A percentile compares a stretch with the other conserved stretches of the same genome.
Evolutionary conservation across 1,140 invertebrate genomes (phyloP).

Genomic region (Neoseiulus cucumeris): DNA sequence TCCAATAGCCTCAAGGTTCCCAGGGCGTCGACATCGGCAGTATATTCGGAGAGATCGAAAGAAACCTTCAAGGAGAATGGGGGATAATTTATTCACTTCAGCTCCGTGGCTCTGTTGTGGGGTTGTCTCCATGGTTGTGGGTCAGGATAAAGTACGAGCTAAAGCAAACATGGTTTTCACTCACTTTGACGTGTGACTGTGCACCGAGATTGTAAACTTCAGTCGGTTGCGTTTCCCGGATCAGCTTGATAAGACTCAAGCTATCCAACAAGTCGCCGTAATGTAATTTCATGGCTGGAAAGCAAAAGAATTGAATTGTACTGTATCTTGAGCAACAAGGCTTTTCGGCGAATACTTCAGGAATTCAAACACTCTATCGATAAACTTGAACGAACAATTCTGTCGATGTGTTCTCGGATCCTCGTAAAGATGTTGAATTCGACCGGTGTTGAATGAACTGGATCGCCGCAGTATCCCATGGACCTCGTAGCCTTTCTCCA

Average conservation of each 20-base stretch:
- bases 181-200: conserved; percentile 96
- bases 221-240: conserved; percentile 57
- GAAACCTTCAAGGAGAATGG: conserved; percentile 40
- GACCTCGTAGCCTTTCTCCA: conserved; percentile 64
- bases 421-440: conserved; percentile 87
- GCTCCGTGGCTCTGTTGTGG: not conserved
- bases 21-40: conserved; percentile 94
- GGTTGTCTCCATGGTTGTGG: too few relatives aligned
- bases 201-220: conserved; percentile 99
- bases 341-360: too few relatives aligned
- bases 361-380: too few relatives aligned
- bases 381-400: conserved; percentile 30
- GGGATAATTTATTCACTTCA: not conserved
- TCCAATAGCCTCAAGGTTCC: conserved; percentile 85
- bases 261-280: conserved; percentile 99
- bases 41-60: conserved; percentile 96
- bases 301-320: conserved; percentile 14
- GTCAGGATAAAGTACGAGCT: too few relatives aligned
- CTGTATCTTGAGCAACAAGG: conserved; percentile 7
- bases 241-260: conserved; percentile 87
- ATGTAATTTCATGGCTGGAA: conserved; percentile 64
- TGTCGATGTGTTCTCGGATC: conserved; percentile 57
- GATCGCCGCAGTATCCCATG: conserved; percentile 86
- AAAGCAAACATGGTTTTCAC: conserved; percentile 17
- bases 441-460: conserved; percentile 85